Base-by-base conservation (phyloP, 2,113 vertebrate genomes). In the Nettapus auritus region DNA sequence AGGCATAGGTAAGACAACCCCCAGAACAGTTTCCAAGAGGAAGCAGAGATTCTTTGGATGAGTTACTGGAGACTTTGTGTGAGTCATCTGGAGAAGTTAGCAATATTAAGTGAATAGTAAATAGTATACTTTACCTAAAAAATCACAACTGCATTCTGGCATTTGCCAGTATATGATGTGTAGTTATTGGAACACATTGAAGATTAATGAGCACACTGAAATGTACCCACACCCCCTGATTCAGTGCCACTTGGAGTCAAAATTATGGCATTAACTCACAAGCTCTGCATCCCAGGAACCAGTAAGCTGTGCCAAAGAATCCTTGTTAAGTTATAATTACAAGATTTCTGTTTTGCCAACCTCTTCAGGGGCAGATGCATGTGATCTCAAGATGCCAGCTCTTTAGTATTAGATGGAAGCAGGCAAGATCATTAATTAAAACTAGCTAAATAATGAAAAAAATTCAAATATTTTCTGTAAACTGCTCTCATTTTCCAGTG, bases 271-370 rank as follows among this genome's bases (percentile, higher is more conserved):
- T 96, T 96, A 93, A 92, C 71, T 91, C 90, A 53, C n/a, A 87
- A 84, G 66, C 60, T 85, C 59, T 20, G 36, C 84, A 90, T 85
- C 84, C 59, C 20, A 26, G 89, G 93, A 95, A 75, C 46, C 40
- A 50, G 36, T 48, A 63, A 93, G 84, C 44, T 85, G 82, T 80
- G 75, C 86, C 87, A 92, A 87, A 82, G 50, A 90, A 93, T 82
- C 64, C 88, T 80, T 93, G 62, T 86, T 96, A 96, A 85, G 69
- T 90, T 77, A 76, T 42, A 64, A 82, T 89, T 76, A 84, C 67
- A 67, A 82, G 76, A 76, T 96, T 97, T 96, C 59, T 96, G 81
- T 90, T 96, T 94, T 89, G 67, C 84, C 68, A 88, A 70, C 68
- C 80, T 95, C 88, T 97, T 93, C 46, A 91, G 86, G 62, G 89